Evolutionary conservation across 2,888 invertebrate species (phyloP).

Genomic region (Drosophila neutralis): DNA sequence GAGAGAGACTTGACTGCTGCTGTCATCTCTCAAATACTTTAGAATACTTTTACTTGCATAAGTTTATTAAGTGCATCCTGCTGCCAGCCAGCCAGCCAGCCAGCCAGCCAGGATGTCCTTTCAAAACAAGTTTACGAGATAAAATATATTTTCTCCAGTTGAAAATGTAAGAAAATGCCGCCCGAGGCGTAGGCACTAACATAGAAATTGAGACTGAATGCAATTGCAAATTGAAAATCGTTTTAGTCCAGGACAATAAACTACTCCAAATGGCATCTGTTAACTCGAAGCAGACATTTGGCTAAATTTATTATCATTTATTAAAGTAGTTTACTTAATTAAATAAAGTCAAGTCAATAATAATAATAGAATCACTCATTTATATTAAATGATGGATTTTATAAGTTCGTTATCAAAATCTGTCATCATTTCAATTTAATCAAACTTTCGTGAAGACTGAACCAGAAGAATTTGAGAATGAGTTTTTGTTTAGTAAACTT

Average conservation of each 20-base stretch:
- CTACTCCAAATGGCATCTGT: constrained; percentile 41
- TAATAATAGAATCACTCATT: not conserved
- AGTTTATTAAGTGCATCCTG: constrained; percentile 68
- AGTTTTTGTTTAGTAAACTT: too few relatives aligned
- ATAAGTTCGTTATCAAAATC: not conserved
- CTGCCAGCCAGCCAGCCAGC: not conserved
- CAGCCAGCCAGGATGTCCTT: constrained; percentile 32
- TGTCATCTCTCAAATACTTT: not conserved
- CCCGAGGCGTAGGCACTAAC: not conserved
- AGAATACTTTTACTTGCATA: constrained; percentile 34
- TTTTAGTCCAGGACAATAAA: constrained; percentile 47
- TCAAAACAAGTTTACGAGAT: constrained; percentile 32
- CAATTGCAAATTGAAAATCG: constrained; percentile 14
- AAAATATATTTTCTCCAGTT: constrained; percentile 11
- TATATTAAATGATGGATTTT: not conserved
- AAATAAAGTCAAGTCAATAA: too few relatives aligned
- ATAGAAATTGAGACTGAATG: constrained; percentile 32
- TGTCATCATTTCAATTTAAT: not conserved
- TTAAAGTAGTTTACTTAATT: not conserved
- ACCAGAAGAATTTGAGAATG: not conserved
- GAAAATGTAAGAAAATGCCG: not conserved
- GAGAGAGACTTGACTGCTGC: constrained; percentile 23
- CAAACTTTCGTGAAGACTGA: not conserved
- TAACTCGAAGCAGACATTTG: constrained; percentile 29
- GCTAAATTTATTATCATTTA: not conserved